phyloP scores from a whole-genome alignment of 2,113 vertebrate species.

The Cephalopterus ornatus region DNA sequence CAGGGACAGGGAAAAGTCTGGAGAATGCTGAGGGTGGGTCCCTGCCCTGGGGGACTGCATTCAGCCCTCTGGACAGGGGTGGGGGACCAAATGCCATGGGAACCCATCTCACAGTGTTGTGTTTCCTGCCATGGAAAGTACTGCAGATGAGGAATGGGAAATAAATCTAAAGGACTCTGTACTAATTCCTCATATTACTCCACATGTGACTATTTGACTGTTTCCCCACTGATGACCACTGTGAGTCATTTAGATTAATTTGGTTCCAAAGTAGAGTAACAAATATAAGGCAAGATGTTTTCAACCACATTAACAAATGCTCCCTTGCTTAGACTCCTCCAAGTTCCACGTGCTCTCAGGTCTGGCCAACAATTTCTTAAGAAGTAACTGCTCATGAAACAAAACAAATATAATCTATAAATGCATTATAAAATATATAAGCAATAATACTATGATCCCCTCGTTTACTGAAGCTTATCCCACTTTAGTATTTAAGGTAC shows the following conservation, averaged over 20 bases:
- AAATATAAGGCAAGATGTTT: neutral
- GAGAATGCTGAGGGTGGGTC: neutral
- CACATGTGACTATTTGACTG: neutral
- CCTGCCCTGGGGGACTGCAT: neutral
- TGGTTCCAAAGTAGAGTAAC: neutral
- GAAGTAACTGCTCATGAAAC: neutral
- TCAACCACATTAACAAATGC: neutral
- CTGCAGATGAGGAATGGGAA: neutral
- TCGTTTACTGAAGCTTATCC: neutral
- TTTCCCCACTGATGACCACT: neutral
- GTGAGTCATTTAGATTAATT: neutral
- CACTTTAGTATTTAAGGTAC: neutral
- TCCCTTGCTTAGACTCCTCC: neutral
- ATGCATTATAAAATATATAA: neutral
- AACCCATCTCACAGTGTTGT: neutral
- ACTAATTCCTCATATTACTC: accelerated
- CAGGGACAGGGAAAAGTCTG: neutral
- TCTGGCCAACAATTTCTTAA: neutral
- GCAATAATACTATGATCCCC: neutral
- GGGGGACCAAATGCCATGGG: accelerated
- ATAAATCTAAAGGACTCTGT: neutral
- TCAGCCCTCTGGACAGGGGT: too few relatives aligned
- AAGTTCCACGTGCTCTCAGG: neutral
- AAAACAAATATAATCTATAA: neutral
- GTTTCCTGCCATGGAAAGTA: neutral